Evolutionary conservation across 2,797 vertebrate species (phyloP).

Genomic region (Sternotherus odoratus): DNA sequence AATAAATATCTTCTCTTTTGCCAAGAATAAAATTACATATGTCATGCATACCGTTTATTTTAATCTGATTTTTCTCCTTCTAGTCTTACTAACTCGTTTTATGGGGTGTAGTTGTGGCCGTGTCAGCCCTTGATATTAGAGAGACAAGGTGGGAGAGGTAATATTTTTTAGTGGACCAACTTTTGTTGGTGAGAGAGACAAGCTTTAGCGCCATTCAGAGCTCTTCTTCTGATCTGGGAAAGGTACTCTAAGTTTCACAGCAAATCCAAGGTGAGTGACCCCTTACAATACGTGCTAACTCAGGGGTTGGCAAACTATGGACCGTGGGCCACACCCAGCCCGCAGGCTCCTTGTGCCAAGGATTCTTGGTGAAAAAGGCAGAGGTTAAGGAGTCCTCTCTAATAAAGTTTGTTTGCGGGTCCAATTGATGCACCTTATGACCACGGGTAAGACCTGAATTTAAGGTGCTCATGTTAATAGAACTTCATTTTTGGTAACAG

Average conservation of each 20-base stretch:
- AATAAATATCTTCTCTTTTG: background rate
- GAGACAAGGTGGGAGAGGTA: background rate
- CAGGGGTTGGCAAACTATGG: too few species aligned
- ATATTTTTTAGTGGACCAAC: background rate
- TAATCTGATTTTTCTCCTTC: conserved; percentile 53
- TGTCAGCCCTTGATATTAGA: background rate
- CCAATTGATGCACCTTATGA: background rate
- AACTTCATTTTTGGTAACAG: conserved; percentile 1
- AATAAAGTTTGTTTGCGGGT: background rate
- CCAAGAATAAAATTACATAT: background rate
- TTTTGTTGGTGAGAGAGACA: background rate
- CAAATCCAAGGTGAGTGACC: background rate
- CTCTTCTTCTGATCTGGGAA: background rate
- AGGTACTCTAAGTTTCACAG: background rate
- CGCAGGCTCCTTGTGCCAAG: too few species aligned
- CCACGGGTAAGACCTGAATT: background rate
- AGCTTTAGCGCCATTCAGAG: background rate
- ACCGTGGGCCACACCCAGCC: too few species aligned
- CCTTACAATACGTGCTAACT: too few species aligned
- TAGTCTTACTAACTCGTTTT: background rate
- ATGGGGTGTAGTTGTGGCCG: background rate
- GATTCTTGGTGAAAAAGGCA: accelerated
- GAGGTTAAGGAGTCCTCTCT: background rate
- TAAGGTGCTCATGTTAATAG: background rate
- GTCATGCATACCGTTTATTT: conserved; percentile 17